phyloP scores from a whole-genome alignment of 1,140 invertebrate genomes.

The Harpegnathos saltator region DNA sequence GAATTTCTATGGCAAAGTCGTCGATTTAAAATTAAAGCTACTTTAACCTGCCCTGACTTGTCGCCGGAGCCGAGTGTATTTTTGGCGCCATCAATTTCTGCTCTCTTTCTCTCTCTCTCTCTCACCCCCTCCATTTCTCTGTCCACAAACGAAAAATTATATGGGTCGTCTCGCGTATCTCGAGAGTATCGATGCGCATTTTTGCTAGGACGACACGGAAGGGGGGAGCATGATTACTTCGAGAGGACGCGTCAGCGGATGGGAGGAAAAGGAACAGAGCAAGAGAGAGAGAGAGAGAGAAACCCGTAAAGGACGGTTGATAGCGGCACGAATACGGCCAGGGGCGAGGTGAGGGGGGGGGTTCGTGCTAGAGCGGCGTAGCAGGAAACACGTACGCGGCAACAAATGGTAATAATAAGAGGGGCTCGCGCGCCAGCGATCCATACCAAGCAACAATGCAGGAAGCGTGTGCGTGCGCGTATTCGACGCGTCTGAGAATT shows the following conservation, averaged over 20 bases:
- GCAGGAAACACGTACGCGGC: constrained; percentile 79
- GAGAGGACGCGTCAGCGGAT: not conserved
- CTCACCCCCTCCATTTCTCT: not conserved
- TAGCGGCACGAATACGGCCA: not conserved
- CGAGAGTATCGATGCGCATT: constrained; percentile 10
- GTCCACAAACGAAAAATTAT: not conserved
- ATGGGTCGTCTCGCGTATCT: not conserved
- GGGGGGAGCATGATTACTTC: constrained; percentile 40
- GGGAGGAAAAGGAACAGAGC: constrained; percentile 10
- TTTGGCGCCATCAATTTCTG: too few species aligned
- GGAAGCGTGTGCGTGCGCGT: constrained; percentile 70
- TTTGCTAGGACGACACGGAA: constrained; percentile 16
- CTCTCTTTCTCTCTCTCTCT: not conserved
- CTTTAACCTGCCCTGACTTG: too few species aligned
- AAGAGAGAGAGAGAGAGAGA: constrained; percentile 35
- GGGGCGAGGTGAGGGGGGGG: constrained; percentile 34
- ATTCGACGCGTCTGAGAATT: constrained; percentile 55
- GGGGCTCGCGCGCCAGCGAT: constrained; percentile 72
- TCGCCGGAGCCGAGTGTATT: too few species aligned
- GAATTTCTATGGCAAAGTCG: not conserved
- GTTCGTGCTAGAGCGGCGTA: constrained; percentile 67
- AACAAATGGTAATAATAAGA: constrained; percentile 80
- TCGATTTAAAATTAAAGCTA: not conserved
- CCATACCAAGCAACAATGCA: constrained; percentile 72
- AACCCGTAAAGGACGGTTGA: constrained; percentile 21